Conservation (phyloP, 2,797 vertebrate species). For the Urosaurus nigricauda region DNA sequence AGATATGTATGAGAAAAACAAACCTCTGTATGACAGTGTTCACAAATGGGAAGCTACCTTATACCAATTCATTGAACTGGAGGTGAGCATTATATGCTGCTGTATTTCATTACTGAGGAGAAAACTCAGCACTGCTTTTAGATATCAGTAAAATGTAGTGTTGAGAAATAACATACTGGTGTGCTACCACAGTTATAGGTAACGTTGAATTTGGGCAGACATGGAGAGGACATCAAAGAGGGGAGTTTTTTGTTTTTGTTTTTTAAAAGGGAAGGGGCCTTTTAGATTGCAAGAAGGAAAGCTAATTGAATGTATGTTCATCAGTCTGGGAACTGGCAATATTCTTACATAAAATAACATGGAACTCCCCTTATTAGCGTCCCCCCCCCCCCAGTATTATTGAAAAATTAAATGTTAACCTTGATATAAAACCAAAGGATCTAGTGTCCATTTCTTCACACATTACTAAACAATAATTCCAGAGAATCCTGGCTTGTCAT, state of each 20-base stretch:
- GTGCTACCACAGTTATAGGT: not conserved
- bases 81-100: constrained; percentile 64
- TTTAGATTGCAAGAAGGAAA: not conserved
- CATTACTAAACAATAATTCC: not conserved
- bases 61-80: constrained; percentile 73
- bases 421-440: not conserved
- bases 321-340: not conserved
- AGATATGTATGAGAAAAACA: constrained; percentile 61
- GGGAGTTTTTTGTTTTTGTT: too few relatives aligned
- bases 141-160: not conserved
- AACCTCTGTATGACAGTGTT: constrained; percentile 68
- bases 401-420: not conserved
- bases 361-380: too few relatives aligned
- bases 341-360: not conserved
- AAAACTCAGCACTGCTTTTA: not conserved
- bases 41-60: constrained; percentile 76
- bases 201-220: not conserved
- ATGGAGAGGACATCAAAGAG: not conserved
- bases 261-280: not conserved
- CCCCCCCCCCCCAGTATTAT: not conserved
- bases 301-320: not conserved
- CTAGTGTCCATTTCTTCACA: not conserved
- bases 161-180: not conserved
- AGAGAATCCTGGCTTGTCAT: not conserved
- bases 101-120: not conserved